Conservation (phyloP, 2,797 vertebrate genomes). For the Chelidonichthys spinosus region DNA sequence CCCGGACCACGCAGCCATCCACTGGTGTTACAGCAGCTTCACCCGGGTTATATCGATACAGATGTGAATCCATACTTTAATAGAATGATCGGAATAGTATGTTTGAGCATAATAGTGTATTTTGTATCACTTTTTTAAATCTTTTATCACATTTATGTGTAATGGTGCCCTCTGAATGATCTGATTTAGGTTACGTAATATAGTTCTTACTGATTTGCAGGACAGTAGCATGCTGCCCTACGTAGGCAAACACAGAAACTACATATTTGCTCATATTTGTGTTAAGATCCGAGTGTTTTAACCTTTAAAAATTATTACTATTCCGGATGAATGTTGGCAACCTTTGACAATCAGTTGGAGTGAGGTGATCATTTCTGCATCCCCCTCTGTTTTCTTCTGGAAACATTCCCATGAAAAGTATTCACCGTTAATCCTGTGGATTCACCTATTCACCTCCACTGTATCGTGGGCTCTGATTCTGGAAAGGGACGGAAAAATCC, state of each 20-base stretch:
- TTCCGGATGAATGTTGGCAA: not conserved
- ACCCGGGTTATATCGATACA: conserved; percentile 29
- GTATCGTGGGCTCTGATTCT: not conserved
- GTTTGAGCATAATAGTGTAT: conserved; percentile 1
- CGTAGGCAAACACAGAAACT: not conserved
- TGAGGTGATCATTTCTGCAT: not conserved
- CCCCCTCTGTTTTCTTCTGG: not conserved
- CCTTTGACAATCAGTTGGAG: not conserved
- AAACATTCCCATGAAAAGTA: not conserved
- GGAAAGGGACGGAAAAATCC: not conserved
- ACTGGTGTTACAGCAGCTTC: conserved; percentile 34
- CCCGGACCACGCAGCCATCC: conserved; percentile 27
- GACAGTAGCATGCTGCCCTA: not conserved
- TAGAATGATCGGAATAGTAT: not conserved
- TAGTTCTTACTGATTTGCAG: not conserved
- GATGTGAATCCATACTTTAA: conserved; percentile 25
- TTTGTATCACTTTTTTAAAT: conserved; percentile 8
- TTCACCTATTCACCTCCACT: not conserved
- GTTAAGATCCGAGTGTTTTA: not conserved
- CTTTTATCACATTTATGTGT: not conserved
- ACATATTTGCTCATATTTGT: not conserved
- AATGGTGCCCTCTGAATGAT: conserved; percentile 2
- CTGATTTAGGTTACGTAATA: not conserved
- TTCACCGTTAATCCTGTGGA: not conserved
- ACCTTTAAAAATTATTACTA: not conserved